Percentiles rank a stretch among this genome's conserved stretches.
These are phyloP conservation scores for Anodontia alba DNA, from an alignment of 2,888 invertebrate species.

Conservation along the genomic window DNA sequence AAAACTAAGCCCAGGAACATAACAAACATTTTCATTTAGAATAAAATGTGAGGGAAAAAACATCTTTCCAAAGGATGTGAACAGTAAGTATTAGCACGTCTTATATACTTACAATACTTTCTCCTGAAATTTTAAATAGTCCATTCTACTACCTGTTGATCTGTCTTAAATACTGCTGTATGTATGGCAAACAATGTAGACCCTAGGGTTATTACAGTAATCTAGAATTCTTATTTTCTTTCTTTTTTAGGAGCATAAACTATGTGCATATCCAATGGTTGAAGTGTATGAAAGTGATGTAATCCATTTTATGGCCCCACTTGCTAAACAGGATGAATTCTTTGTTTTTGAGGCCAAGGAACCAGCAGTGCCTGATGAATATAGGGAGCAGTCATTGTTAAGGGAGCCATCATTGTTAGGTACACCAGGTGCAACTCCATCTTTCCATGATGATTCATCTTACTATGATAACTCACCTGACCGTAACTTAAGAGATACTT, in stretches of 20 bases:
- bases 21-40: too few species aligned
- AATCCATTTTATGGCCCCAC: conserved; percentile 85
- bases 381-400: conserved; percentile 20
- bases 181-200: too few species aligned
- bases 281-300: conserved; percentile 84
- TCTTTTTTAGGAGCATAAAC: conserved; percentile 77
- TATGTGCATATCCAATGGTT: conserved; percentile 85
- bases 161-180: too few species aligned
- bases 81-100: too few species aligned
- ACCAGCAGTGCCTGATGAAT: conserved; percentile 39
- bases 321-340: conserved; percentile 85
- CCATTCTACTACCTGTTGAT: too few species aligned
- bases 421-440: conserved; percentile 12
- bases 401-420: conserved; percentile 36
- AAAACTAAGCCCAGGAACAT: too few species aligned
- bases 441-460: not conserved
- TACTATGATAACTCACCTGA: conserved; percentile 34
- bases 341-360: conserved; percentile 84
- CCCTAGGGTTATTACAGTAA: too few species aligned
- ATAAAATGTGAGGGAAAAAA: too few species aligned
- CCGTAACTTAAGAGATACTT: conserved; percentile 35
- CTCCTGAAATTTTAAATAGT: too few species aligned
- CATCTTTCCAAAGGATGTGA: too few species aligned
- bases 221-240: too few species aligned
- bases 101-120: too few species aligned